A percentile compares a stretch with the other conserved stretches of the same genome.
Conservation (phyloP, 1,140 invertebrate species). For the Arctopsyche grandis region DNA sequence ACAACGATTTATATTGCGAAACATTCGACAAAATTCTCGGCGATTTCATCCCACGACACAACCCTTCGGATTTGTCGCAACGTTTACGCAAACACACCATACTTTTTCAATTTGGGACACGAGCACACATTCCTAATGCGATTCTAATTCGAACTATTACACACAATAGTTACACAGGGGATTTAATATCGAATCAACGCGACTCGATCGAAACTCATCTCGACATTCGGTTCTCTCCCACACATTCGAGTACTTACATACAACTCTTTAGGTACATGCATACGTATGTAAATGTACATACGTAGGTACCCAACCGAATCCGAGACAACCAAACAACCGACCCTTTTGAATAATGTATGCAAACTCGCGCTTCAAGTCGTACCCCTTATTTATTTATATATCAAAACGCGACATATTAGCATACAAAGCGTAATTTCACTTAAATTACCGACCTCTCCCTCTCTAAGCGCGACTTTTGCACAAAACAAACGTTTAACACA, state of each 20-base stretch:
- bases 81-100: no score
- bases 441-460: background rate
- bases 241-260: no score
- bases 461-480: background rate
- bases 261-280: no score
- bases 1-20: no score
- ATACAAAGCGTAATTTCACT: conserved; percentile 26
- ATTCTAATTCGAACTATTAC: conserved; percentile 8
- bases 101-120: background rate
- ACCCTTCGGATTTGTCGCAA: no score
- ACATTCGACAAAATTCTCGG: no score
- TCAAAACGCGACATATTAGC: background rate
- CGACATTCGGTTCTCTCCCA: no score
- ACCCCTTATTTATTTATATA: background rate
- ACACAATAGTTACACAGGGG: background rate
- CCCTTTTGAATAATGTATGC: conserved; percentile 17
- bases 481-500: background rate
- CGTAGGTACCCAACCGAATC: no score
- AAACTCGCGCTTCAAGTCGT: background rate
- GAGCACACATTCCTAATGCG: background rate
- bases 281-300: no score
- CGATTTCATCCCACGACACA: no score
- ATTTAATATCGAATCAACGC: conserved; percentile 19
- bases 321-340: background rate
- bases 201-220: background rate